A percentile compares a stretch with the other conserved stretches of the same genome.
Evolutionary conservation across 2,113 vertebrate species (phyloP).

Genomic region (Rynchops niger): DNA sequence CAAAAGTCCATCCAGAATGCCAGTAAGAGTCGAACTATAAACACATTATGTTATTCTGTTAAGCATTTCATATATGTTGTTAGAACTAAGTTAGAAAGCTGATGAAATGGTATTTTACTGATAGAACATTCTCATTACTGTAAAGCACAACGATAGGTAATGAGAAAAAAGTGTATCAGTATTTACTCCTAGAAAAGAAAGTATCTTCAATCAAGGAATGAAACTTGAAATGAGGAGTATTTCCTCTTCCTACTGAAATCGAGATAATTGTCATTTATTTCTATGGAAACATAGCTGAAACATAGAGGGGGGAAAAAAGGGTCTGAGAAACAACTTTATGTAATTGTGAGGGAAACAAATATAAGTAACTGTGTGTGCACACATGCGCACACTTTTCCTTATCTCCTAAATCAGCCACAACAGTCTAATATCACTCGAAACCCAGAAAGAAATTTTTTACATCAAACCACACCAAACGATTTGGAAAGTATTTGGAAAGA

Average conservation of each 20-base stretch:
- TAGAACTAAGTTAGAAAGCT: neutral
- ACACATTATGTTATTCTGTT: neutral
- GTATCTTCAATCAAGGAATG: neutral
- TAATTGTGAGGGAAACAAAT: neutral
- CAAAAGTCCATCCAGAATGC: neutral
- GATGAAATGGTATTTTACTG: neutral
- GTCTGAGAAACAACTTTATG: neutral
- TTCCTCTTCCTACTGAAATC: neutral
- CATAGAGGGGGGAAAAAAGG: neutral
- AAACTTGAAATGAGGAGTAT: neutral
- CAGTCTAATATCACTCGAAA: neutral
- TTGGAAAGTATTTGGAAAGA: neutral
- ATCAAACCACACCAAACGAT: neutral
- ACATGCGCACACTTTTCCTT: neutral
- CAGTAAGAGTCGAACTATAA: neutral
- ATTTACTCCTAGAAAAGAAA: neutral
- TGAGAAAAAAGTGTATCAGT: neutral
- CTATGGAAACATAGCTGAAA: neutral
- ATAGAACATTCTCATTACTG: neutral
- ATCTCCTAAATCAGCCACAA: neutral
- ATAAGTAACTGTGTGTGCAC: neutral
- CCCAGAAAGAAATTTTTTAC: neutral
- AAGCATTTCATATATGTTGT: neutral
- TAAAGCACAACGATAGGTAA: neutral
- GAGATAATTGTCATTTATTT: neutral